Base-by-base conservation (phyloP, 1,140 invertebrate genomes). In the Bicyclus anynana region DNA sequence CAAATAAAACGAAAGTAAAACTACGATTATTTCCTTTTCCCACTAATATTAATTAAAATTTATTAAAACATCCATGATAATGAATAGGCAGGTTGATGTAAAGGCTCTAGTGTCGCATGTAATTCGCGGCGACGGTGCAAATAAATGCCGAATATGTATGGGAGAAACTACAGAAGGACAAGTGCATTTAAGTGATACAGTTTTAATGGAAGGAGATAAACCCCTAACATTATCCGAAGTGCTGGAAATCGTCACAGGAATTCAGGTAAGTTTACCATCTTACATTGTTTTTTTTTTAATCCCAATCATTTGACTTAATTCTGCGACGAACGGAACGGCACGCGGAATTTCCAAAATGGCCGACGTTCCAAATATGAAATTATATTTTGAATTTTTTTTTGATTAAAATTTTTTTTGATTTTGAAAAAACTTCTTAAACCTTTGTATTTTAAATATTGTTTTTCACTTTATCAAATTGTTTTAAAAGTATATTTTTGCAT, bases 101-200 rank as follows among this genome's bases (percentile, higher is more conserved):
- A 87, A 84, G 53, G 83, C 83, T 16, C 64, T 87, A 47, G 69
- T 87, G 52, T 82, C 84, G 0, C 84, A 87, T 55, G 73, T 87
- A 57, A 68, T 87, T 1, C 61, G 69, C 42, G 83, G 83, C 38
- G 83, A 87, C 61, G 84, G 84, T 2, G 53, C 62, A 23, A 69
- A 86, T 46, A 84, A 72, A 72, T 87, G 83, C 49, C 63, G 84
- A 63, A 86, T 87, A 55, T 87, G 84, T 51, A 84, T 87, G 81
- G 83, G 84, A 7, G 80, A 82, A 50, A 87, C 84, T 4, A 60
- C 74, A 1, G 81, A 87, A 40, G 84, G 84, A 10, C 80, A 80
- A 62, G 81, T 87, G 10, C 74, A 73, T 53, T 72, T 87, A 14
- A 74, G 70, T 38, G 84, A 87, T 51, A 86, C 84, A 1, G 83